These are phyloP conservation scores for Varanus komodoensis DNA, from an alignment of 2,113 vertebrate species.

Conservation along the genomic window DNA sequence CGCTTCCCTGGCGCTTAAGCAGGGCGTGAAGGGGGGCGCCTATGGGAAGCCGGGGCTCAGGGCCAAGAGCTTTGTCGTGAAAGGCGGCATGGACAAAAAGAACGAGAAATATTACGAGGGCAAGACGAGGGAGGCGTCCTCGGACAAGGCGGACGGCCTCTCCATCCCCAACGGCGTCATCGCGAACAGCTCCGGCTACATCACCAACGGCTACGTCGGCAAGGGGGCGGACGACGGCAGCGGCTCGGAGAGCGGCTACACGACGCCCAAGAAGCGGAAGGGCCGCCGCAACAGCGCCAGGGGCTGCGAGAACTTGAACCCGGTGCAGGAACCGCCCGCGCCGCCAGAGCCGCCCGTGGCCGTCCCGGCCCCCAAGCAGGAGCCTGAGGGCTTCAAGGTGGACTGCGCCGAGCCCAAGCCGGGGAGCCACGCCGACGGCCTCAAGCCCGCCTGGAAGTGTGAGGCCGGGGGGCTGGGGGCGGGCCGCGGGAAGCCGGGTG, in stretches of 20 bases:
- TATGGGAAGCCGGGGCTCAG: constrained; percentile 88
- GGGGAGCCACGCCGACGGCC: constrained; percentile 79
- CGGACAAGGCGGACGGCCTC: constrained; percentile 86
- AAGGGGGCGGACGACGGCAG: constrained; percentile 92
- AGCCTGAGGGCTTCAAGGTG: constrained; percentile 81
- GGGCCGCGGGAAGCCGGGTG: constrained; percentile 75
- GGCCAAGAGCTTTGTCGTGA: constrained; percentile 86
- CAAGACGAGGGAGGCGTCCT: constrained; percentile 83
- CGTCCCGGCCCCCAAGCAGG: constrained; percentile 80
- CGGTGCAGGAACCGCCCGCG: constrained; percentile 88
- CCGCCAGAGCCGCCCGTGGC: constrained; percentile 77
- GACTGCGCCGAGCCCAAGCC: constrained; percentile 84
- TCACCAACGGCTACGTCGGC: constrained; percentile 92
- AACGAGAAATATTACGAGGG: constrained; percentile 89
- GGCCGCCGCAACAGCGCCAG: constrained; percentile 89
- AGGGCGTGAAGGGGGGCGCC: constrained; percentile 74
- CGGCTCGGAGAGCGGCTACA: constrained; percentile 94
- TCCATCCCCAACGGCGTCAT: constrained; percentile 90
- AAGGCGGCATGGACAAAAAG: constrained; percentile 94
- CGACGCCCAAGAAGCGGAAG: constrained; percentile 93
- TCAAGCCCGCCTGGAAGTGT: constrained; percentile 83
- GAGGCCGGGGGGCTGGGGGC: constrained; percentile 80
- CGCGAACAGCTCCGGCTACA: constrained; percentile 81
- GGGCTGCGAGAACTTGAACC: constrained; percentile 86
- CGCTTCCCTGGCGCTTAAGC: constrained; percentile 72